Evolutionary conservation across 1,140 invertebrate genomes (phyloP).

Genomic region (Triops longicaudatus): DNA sequence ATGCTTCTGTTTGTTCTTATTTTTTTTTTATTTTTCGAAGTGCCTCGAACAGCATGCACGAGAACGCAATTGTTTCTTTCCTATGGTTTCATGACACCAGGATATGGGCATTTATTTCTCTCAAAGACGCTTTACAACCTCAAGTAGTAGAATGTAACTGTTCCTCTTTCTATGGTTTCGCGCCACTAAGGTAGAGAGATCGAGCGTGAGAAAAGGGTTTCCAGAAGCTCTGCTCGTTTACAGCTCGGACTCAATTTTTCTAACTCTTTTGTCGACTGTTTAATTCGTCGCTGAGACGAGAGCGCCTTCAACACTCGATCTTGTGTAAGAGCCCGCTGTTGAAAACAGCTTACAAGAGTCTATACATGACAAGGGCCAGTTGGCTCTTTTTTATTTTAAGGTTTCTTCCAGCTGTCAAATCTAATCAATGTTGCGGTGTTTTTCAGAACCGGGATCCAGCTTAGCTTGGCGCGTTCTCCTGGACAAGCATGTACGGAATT

Average conservation of each 20-base stretch:
- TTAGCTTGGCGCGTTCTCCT: neutral
- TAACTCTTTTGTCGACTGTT: neutral
- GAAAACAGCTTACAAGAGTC: neutral
- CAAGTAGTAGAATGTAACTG: neutral
- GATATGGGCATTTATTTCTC: too few relatives aligned
- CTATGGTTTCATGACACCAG: too few relatives aligned
- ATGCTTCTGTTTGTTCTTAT: too few relatives aligned
- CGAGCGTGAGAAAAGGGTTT: neutral
- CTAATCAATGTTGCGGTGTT: neutral
- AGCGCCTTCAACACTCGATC: neutral
- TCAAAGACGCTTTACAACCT: too few relatives aligned
- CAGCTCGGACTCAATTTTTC: neutral
- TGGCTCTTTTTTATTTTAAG: neutral
- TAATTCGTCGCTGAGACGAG: neutral
- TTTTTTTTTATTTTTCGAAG: too few relatives aligned
- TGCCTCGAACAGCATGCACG: too few relatives aligned
- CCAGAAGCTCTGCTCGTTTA: neutral
- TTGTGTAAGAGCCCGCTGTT: neutral
- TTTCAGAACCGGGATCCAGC: neutral
- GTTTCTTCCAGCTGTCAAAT: neutral
- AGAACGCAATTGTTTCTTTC: too few relatives aligned
- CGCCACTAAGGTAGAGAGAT: neutral
- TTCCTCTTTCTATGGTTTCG: neutral
- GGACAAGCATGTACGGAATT: slow-evolving; percentile 1
- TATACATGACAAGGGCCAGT: neutral